Conservation (phyloP, 2,888 invertebrate genomes). For the Plemyria rubiginata region DNA sequence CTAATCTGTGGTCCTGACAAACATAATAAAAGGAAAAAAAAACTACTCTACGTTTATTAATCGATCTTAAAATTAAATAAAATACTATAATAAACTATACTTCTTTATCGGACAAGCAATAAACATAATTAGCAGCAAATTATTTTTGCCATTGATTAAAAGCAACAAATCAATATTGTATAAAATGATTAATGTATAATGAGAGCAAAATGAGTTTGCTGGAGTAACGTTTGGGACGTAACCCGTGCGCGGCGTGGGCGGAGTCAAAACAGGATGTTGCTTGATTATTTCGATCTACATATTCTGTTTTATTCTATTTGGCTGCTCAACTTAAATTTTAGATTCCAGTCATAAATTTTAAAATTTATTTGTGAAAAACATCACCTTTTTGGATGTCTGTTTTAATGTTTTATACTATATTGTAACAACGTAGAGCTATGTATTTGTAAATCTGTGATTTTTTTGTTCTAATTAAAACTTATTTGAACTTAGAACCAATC, state of each 20-base stretch:
- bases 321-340: constrained; percentile 11
- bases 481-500: no score
- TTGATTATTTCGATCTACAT: neutral
- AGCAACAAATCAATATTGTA: constrained; percentile 4
- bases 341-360: constrained; percentile 8
- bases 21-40: no score
- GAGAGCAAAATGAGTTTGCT: constrained; percentile 14
- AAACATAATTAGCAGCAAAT: constrained; percentile 7
- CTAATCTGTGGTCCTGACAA: no score
- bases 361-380: neutral
- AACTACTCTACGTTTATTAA: no score
- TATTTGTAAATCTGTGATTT: neutral
- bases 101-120: neutral
- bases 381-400: neutral
- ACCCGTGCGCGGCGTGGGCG: constrained; percentile 14
- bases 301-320: constrained; percentile 8
- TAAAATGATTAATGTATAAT: constrained; percentile 5
- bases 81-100: constrained; percentile 1
- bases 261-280: constrained; percentile 24
- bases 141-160: neutral
- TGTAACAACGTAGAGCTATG: no score
- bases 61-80: neutral
- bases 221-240: constrained; percentile 1
- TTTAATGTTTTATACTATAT: no score
- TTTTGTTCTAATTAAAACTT: neutral